phyloP scores from a whole-genome alignment of 2,888 invertebrate genomes.

The Tachystola acroxantha region DNA sequence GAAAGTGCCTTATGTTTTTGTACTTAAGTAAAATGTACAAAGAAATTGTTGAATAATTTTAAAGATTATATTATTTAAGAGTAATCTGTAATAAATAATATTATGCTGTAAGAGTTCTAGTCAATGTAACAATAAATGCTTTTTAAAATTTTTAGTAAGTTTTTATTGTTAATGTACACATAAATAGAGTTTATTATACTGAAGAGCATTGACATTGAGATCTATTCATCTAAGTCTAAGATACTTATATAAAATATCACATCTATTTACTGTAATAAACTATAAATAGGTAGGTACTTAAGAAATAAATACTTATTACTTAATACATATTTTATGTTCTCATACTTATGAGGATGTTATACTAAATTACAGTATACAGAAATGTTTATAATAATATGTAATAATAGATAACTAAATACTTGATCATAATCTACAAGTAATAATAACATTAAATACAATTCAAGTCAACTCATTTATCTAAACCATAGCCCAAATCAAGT shows the following conservation, averaged over 20 bases:
- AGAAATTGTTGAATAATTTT: conserved; percentile 48
- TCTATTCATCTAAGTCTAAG: conserved; percentile 20
- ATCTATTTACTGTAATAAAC: background rate
- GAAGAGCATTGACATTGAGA: conserved; percentile 8
- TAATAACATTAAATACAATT: too few species aligned
- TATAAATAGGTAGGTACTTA: too few species aligned
- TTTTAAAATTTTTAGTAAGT: conserved; percentile 29
- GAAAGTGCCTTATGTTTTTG: conserved; percentile 49
- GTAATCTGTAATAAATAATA: conserved; percentile 35
- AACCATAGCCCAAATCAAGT: too few species aligned
- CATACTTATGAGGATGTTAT: background rate
- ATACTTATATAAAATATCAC: background rate
- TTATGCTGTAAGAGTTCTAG: conserved; percentile 60
- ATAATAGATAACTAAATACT: too few species aligned
- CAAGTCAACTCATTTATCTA: too few species aligned
- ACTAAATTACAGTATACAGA: background rate
- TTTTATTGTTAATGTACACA: conserved; percentile 17
- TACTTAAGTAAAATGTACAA: conserved; percentile 51
- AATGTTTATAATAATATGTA: too few species aligned
- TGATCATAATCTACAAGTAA: too few species aligned
- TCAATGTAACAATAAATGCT: conserved; percentile 66
- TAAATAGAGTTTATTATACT: conserved; percentile 7
- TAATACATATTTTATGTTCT: background rate
- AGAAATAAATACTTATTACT: too few species aligned
- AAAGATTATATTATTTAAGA: conserved; percentile 42